A percentile compares a stretch with the other conserved stretches of the same genome.
phyloP scores from a whole-genome alignment of 2,113 vertebrate genomes.

The Mugil cephalus region DNA sequence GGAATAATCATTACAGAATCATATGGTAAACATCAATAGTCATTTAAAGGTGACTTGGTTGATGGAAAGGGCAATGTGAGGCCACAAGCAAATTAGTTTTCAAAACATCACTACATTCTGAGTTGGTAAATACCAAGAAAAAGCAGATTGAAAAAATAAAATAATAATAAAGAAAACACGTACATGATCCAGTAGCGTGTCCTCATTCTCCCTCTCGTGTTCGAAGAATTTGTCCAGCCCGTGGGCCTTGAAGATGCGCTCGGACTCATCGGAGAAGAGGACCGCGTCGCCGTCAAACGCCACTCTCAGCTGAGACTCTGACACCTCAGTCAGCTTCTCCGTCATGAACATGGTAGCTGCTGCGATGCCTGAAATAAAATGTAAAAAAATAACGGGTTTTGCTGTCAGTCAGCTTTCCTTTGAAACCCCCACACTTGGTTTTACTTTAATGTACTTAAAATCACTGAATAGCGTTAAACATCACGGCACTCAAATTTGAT shows the following conservation, averaged over 20 bases:
- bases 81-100: neutral
- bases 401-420: too few relatives aligned
- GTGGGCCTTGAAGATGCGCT: slow-evolving; percentile 96
- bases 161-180: slow-evolving; percentile 19
- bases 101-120: neutral
- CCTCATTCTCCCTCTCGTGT: slow-evolving; percentile 92
- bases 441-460: too few relatives aligned
- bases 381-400: neutral
- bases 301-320: slow-evolving; percentile 93
- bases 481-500: too few relatives aligned
- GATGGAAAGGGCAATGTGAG: neutral
- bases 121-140: too few relatives aligned
- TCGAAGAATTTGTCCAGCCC: slow-evolving; percentile 98
- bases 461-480: too few relatives aligned
- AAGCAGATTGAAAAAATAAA: too few relatives aligned
- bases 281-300: slow-evolving; percentile 97
- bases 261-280: slow-evolving; percentile 97
- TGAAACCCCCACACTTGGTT: too few relatives aligned
- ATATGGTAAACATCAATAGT: slow-evolving; percentile 2
- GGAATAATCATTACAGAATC: slow-evolving; percentile 4
- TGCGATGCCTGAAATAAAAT: slow-evolving; percentile 88
- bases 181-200: slow-evolving; percentile 95
- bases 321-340: slow-evolving; percentile 87
- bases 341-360: slow-evolving; percentile 97
- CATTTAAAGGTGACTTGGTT: neutral